Percentiles rank a stretch among this genome's conserved stretches.
Evolutionary conservation across 2,888 invertebrate species (phyloP).

Genomic region (Teinopalpus imperialis): DNA sequence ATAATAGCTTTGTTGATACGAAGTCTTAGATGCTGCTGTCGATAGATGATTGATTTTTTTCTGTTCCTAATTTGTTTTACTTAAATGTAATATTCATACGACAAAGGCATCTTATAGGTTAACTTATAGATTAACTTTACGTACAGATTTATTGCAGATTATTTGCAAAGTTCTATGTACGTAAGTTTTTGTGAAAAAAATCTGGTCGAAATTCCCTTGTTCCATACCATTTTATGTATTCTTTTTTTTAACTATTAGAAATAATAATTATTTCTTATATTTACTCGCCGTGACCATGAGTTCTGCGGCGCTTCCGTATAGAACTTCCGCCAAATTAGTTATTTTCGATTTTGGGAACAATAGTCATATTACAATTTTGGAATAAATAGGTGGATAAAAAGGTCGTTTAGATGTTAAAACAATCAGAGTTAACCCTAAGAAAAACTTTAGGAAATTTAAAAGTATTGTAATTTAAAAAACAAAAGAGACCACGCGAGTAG

Average conservation of each 20-base stretch:
- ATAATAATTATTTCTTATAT: too few species aligned
- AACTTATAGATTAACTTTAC: neutral
- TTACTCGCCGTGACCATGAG: too few species aligned
- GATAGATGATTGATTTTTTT: slow-evolving; percentile 16
- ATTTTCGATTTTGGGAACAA: too few species aligned
- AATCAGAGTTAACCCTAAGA: slow-evolving; percentile 9
- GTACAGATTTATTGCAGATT: too few species aligned
- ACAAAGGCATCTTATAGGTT: neutral
- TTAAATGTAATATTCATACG: too few species aligned
- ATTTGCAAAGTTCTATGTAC: too few species aligned
- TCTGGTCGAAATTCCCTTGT: too few species aligned
- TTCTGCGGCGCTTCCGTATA: too few species aligned
- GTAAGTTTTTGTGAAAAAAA: too few species aligned
- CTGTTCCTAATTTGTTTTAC: neutral
- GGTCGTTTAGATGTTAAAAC: slow-evolving; percentile 7
- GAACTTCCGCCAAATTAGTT: too few species aligned
- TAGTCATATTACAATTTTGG: neutral
- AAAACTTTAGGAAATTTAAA: slow-evolving; percentile 19
- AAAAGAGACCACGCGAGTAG: slow-evolving; percentile 39
- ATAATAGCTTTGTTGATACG: slow-evolving; percentile 16
- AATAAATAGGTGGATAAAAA: neutral
- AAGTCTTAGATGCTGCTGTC: slow-evolving; percentile 15
- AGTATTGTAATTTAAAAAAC: slow-evolving; percentile 31
- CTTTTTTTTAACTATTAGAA: too few species aligned
- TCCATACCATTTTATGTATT: too few species aligned